Base-by-base conservation (phyloP, 2,113 vertebrate species). In the Caranx ignobilis region DNA sequence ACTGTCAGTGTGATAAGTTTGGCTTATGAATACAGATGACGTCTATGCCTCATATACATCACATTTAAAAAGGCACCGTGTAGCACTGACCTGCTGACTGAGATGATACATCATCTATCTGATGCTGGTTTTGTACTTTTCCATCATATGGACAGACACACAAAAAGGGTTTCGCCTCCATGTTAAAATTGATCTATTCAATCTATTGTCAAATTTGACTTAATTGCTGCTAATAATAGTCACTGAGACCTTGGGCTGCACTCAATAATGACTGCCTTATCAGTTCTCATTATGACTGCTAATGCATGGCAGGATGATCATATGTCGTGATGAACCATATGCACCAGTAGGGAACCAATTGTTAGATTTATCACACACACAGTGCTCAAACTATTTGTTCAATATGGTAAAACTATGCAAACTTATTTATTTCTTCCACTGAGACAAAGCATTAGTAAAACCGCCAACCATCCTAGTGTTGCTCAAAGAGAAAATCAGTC, bases 141-240 rank as follows among this genome's bases (percentile, higher is more conserved):
- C 56, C 50, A 54, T 79, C 82, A 65, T 55, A 47, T 48, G 16
- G 8, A 63, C 18, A 59, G n/a, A 62, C 19, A 74, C 50, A 74
- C 50, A 74, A 78, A 86, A 74, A 78, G 82, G 37, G 64, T 16
- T 39, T 65, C 45, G 2, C 41, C 35, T 71, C 19, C 48, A 60
- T 2, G n/a, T 4, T 60, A 37, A 52, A 37, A 52, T 68, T 60
- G 47, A 41, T 74, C 32, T 31, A 56, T 81, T 78, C 39, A 67
- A 19, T 80, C 60, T 52, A 68, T 78, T 82, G 66, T 63, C 31
- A 1, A 56, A 15, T 76, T 48, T 69, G 63, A 81, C 13, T 0
- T 64, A 77, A 63, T 57, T 9, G 57, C 54, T n/a, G 48, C 37
- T 16, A 37, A 55, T 18, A 47, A 55, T 18, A 72, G 2, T 66